phyloP scores from a whole-genome alignment of 2,113 vertebrate genomes.

The Piaya cayana region DNA sequence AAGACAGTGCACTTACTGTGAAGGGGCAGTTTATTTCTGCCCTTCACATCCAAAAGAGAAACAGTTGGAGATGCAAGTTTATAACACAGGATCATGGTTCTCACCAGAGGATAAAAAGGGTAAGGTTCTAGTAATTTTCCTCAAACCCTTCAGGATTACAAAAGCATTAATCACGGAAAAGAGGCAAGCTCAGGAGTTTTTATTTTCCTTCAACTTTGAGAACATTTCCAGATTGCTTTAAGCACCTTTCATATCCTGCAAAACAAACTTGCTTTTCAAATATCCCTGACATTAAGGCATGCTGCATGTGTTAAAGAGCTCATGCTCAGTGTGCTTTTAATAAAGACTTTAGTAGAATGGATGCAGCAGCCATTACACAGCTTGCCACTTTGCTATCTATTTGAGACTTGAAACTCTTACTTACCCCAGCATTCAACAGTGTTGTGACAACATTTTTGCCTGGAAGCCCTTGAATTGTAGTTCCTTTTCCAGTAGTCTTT shows the following conservation, averaged over 20 bases:
- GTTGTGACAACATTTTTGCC: conserved; percentile 98
- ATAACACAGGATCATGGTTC: not conserved
- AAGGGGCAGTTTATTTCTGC: not conserved
- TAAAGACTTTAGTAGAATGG: not conserved
- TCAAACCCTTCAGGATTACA: not conserved
- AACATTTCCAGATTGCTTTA: not conserved
- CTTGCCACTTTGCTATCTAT: not conserved
- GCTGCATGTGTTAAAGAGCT: not conserved
- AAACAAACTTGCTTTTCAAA: not conserved
- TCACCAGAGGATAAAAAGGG: not conserved
- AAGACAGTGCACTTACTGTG: not conserved
- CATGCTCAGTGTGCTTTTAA: not conserved
- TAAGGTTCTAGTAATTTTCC: not conserved
- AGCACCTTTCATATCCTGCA: not conserved
- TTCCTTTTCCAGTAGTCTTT: conserved; percentile 95
- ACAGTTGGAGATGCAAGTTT: not conserved
- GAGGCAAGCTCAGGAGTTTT: not conserved
- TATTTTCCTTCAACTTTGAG: not conserved
- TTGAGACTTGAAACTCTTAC: conserved; percentile 30
- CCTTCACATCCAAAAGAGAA: not conserved
- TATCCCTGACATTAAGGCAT: not conserved
- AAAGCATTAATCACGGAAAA: not conserved
- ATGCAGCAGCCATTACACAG: not conserved
- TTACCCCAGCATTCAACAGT: conserved; percentile 93
- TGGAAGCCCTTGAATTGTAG: conserved; percentile 94